Evolutionary conservation across 2,888 invertebrate genomes (phyloP), one percentile per base, ranked within the genome.

Genomic region (Chalcis sispes): DNA sequence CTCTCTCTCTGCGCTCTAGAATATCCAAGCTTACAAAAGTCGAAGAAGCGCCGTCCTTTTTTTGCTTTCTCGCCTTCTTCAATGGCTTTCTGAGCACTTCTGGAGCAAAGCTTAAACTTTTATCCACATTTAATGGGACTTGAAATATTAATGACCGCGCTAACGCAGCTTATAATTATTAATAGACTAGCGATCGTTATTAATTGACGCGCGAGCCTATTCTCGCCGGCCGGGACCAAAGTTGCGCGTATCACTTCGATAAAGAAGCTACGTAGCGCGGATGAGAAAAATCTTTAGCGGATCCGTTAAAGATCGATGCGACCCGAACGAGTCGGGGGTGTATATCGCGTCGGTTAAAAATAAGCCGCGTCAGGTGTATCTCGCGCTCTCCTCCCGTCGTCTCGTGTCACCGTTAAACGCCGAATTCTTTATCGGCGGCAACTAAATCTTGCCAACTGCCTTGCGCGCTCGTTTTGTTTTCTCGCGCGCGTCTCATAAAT

Each of bases 121-220:
- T 27, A 27, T 69, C 20, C 58, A 59, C 48, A 32, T 40, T 67
- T 67, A 18, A 67, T 27, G 15, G 18, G 27, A 1, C 10, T 40
- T 42, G 25, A 66, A 66, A 67, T 18, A 10, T 58, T 67, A 5
- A 58, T 56, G 20, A 23, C 15, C 10, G 3, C 13, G 5, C 27
- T 18, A 23, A n/a, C 25, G 5, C 10, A 23, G 42, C 15, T 36
- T 36, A 50, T 50, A 20, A 36, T 13, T 50, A 65, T 65, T 42
- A 36, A 36, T 36, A 4, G 10, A 4, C 4, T 36, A 7, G 36
- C 59, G 59, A 59, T 59, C 59, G 59, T 40, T 59, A 23, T 40
- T 29, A 40, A 59, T 59, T 40, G 59, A 59, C 59, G 20, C 36
- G 18, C 32, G 36, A 18, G 36, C n/a, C 40, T 59, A 59, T 59